Percentiles rank a stretch among this genome's conserved stretches.
These are phyloP conservation scores for Resseliella maxima DNA, from an alignment of 2,888 invertebrate genomes.

Conservation along the genomic window DNA sequence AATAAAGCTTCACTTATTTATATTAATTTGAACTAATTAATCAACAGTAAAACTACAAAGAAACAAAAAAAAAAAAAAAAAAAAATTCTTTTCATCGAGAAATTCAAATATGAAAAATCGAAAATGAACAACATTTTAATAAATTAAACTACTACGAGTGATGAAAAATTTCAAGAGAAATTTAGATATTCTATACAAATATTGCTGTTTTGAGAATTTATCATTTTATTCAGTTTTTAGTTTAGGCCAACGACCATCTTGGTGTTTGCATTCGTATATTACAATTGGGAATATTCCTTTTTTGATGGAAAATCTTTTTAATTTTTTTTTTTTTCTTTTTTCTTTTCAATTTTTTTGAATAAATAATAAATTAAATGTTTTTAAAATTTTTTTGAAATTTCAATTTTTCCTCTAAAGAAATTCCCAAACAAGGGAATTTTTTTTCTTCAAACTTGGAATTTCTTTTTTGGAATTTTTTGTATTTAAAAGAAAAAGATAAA, in stretches of 20 bases:
- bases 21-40: background rate
- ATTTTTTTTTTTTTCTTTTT: too few relatives aligned
- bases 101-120: background rate
- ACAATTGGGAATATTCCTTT: background rate
- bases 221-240: background rate
- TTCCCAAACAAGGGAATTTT: too few relatives aligned
- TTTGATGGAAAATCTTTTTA: too few relatives aligned
- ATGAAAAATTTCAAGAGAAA: too few relatives aligned
- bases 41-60: background rate
- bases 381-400: too few relatives aligned
- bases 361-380: too few relatives aligned
- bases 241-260: background rate
- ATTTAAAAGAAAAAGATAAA: background rate
- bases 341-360: too few relatives aligned
- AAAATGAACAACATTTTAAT: background rate
- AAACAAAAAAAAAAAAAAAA: too few relatives aligned
- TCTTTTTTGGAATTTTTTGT: too few relatives aligned
- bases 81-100: background rate
- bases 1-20: background rate
- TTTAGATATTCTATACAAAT: conserved; percentile 19
- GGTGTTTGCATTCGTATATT: background rate
- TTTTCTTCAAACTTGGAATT: too few relatives aligned
- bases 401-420: too few relatives aligned
- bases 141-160: background rate
- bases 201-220: background rate